Evolutionary conservation across 2,888 invertebrate species (phyloP).

Genomic region (Nomada hirtipes): DNA sequence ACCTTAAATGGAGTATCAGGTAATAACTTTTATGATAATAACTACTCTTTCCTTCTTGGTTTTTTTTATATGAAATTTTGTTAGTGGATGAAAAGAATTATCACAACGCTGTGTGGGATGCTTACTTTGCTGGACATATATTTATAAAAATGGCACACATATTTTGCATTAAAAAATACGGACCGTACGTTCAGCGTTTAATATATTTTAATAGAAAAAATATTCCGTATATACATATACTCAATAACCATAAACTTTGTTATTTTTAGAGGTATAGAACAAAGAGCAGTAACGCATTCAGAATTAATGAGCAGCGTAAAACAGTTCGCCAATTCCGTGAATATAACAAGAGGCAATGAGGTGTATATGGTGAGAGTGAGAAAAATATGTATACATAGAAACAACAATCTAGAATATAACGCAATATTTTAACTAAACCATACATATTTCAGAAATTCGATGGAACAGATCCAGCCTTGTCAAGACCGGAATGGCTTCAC

Average conservation of each 20-base stretch:
- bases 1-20: background rate
- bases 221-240: background rate
- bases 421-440: constrained; percentile 1
- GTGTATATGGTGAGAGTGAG: constrained; percentile 86
- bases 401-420: no score
- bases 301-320: constrained; percentile 86
- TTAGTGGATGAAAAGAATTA: constrained; percentile 74
- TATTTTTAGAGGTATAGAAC: constrained; percentile 61
- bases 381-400: no score
- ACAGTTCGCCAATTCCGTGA: constrained; percentile 86
- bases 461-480: constrained; percentile 85
- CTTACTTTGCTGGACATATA: constrained; percentile 90
- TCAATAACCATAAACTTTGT: background rate
- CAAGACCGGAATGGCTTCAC: constrained; percentile 85
- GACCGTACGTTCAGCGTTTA: constrained; percentile 76
- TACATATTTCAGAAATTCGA: constrained; percentile 84
- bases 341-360: constrained; percentile 87
- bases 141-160: constrained; percentile 89
- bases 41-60: background rate
- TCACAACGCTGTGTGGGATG: constrained; percentile 95
- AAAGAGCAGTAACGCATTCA: constrained; percentile 81
- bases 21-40: constrained; percentile 11
- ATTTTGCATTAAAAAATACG: constrained; percentile 85
- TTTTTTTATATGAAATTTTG: constrained; percentile 5
- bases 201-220: background rate